Conservation (phyloP, 2,113 vertebrate genomes). For the Boulengeromyrus knoepffleri region DNA sequence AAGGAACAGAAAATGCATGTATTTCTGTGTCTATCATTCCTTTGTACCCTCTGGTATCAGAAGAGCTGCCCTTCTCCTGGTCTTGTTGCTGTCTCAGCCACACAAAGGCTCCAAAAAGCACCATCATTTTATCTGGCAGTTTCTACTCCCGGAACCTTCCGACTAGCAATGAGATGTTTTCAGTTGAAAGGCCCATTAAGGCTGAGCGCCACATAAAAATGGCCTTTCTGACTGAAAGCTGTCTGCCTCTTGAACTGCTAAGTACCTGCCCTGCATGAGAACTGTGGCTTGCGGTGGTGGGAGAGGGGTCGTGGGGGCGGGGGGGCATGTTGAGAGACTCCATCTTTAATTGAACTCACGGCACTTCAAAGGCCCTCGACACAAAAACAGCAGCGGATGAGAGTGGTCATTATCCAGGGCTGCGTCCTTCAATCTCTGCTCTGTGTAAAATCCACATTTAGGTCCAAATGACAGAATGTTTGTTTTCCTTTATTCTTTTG, state of each 20-base stretch:
- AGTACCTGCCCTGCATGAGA: neutral
- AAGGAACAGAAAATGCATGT: neutral
- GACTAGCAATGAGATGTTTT: neutral
- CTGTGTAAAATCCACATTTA: constrained; percentile 28
- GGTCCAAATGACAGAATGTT: constrained; percentile 27
- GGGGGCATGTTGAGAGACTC: neutral
- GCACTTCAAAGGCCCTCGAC: constrained; percentile 16
- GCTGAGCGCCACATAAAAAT: neutral
- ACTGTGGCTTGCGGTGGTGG: neutral
- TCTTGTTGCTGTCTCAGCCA: neutral
- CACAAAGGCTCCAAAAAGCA: neutral
- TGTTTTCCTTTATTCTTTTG: constrained; percentile 24
- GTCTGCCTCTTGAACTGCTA: neutral
- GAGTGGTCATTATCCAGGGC: constrained; percentile 3
- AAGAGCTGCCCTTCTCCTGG: neutral
- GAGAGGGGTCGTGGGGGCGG: neutral
- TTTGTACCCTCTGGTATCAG: neutral
- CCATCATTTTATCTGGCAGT: neutral
- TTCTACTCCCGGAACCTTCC: neutral
- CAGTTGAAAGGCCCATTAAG: neutral
- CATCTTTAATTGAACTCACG: constrained; percentile 19
- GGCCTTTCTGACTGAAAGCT: neutral
- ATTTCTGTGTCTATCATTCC: neutral
- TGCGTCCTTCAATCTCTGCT: constrained; percentile 10
- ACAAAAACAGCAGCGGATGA: constrained; percentile 4